A percentile compares a stretch with the other conserved stretches of the same genome.
These are phyloP conservation scores for Achroia grisella DNA, from an alignment of 1,140 invertebrate genomes.

Conservation along the genomic window DNA sequence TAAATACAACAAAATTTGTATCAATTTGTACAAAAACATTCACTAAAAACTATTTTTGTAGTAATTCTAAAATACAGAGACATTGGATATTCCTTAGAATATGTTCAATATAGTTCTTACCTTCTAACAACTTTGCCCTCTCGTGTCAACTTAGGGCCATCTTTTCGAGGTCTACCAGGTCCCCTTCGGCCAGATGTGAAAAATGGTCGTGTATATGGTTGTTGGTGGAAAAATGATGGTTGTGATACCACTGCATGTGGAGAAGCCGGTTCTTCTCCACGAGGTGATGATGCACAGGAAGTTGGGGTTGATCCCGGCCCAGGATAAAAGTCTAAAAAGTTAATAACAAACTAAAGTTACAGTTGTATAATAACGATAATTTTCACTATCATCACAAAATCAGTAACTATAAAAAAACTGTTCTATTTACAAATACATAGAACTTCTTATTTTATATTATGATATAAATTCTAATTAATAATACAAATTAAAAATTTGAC, in stretches of 20 bases:
- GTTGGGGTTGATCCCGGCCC: constrained; percentile 75
- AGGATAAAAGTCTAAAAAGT: constrained; percentile 50
- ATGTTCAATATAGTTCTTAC: constrained; percentile 23
- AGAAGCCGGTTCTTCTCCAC: constrained; percentile 70
- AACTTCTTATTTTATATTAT: too few species aligned
- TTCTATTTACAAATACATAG: too few species aligned
- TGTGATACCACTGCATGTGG: constrained; percentile 47
- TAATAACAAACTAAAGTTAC: neutral
- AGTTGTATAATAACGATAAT: too few species aligned
- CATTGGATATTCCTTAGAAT: too few species aligned
- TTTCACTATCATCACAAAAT: too few species aligned
- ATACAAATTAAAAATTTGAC: too few species aligned
- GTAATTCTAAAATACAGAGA: too few species aligned
- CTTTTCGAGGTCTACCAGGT: constrained; percentile 81
- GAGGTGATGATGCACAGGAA: constrained; percentile 73
- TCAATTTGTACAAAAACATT: too few species aligned
- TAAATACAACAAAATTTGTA: too few species aligned
- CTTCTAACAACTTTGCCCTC: constrained; percentile 65
- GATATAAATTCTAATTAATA: too few species aligned
- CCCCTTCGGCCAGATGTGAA: constrained; percentile 78
- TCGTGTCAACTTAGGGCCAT: constrained; percentile 71
- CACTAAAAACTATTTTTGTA: too few species aligned
- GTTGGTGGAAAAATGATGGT: constrained; percentile 52
- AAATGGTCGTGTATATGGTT: constrained; percentile 53
- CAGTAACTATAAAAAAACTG: too few species aligned